phyloP scores from a whole-genome alignment of 2,888 invertebrate species.

The Sphecodes monilicornis region DNA sequence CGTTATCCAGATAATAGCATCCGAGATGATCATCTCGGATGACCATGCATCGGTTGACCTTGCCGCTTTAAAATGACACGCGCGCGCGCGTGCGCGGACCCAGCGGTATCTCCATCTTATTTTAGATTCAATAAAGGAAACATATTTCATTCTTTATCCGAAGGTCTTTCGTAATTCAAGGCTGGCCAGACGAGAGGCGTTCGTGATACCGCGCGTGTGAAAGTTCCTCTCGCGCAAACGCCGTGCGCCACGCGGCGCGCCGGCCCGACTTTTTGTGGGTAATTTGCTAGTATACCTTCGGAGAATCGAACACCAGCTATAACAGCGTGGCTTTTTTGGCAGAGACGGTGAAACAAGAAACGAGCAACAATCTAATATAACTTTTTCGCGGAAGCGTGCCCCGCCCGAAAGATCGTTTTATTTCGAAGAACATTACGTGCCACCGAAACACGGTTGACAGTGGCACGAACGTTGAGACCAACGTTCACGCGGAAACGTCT shows the following conservation, averaged over 20 bases:
- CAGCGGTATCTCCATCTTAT: constrained; percentile 68
- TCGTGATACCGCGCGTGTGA: constrained; percentile 35
- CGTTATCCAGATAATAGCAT: constrained; percentile 79
- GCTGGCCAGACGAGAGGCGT: constrained; percentile 27
- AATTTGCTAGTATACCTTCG: constrained; percentile 9
- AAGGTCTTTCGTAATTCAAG: constrained; percentile 71
- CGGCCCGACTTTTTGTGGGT: background rate
- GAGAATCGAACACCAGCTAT: background rate
- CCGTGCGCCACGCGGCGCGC: background rate
- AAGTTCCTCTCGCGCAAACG: constrained; percentile 42
- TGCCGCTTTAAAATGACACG: constrained; percentile 69
- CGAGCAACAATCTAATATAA: background rate
- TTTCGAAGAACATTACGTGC: background rate
- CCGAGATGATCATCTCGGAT: constrained; percentile 76
- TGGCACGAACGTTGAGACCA: background rate
- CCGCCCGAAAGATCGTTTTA: background rate
- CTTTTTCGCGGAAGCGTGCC: background rate
- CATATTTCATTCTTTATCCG: constrained; percentile 73
- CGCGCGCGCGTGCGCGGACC: constrained; percentile 25
- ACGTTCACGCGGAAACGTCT: constrained; percentile 1
- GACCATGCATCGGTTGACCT: constrained; percentile 73
- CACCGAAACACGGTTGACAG: background rate
- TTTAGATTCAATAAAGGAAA: constrained; percentile 74
- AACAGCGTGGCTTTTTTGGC: background rate
- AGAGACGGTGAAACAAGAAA: background rate